A percentile compares a stretch with the other conserved stretches of the same genome.
Conservation (phyloP, 2,888 invertebrate species). For the Nomada lathburiana region DNA sequence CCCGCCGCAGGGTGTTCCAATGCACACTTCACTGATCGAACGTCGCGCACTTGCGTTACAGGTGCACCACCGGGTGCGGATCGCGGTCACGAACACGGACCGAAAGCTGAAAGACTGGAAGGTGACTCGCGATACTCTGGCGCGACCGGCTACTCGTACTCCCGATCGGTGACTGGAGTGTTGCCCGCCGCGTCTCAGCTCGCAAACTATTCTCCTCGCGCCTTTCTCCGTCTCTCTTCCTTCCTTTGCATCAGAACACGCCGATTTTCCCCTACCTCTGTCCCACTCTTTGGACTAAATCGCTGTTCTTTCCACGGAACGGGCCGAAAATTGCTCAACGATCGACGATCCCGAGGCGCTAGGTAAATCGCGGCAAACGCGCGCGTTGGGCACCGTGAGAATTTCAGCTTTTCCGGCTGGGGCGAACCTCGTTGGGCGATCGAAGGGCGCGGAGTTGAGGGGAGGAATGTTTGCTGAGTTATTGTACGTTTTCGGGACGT, state of each 20-base stretch:
- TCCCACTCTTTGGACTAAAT: background rate
- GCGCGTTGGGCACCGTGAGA: slow-evolving; percentile 1
- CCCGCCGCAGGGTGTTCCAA: slow-evolving; percentile 5
- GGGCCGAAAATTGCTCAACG: slow-evolving; percentile 46
- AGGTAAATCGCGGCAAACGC: slow-evolving; percentile 22
- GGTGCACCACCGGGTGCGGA: background rate
- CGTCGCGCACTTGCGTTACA: slow-evolving; percentile 23
- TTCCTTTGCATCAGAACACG: slow-evolving; percentile 20
- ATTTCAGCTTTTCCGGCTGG: background rate
- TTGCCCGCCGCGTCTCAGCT: slow-evolving; percentile 72
- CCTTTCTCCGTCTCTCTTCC: slow-evolving; percentile 51
- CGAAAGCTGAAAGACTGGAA: background rate
- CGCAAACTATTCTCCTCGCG: slow-evolving; percentile 51
- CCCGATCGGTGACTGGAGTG: slow-evolving; percentile 82
- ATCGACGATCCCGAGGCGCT: slow-evolving; percentile 16
- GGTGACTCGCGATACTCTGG: background rate
- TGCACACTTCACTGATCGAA: slow-evolving; percentile 25
- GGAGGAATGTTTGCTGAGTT: no score
- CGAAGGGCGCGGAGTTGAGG: background rate
- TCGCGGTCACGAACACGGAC: slow-evolving; percentile 6
- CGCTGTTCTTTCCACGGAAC: background rate
- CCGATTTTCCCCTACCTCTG: slow-evolving; percentile 18
- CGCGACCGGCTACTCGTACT: slow-evolving; percentile 69
- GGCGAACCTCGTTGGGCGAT: background rate
- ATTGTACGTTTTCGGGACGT: no score